A percentile compares a stretch with the other conserved stretches of the same genome.
These are phyloP conservation scores for Drosophila buzzatii DNA, from an alignment of 2,888 invertebrate genomes.

Conservation along the genomic window DNA sequence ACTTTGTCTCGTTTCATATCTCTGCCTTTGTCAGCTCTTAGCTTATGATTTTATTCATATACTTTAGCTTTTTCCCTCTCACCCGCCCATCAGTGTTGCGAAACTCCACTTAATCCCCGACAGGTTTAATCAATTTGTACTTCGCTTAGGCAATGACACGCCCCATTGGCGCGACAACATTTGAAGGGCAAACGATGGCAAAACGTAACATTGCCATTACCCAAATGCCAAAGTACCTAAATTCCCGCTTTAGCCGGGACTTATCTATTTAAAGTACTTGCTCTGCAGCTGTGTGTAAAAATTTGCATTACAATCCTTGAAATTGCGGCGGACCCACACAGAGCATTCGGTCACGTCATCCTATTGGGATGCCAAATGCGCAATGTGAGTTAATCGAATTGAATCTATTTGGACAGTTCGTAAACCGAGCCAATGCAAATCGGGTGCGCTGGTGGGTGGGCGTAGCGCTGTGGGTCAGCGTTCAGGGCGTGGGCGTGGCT, in stretches of 20 bases:
- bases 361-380: constrained; percentile 29
- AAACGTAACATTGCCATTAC: neutral
- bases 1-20: neutral
- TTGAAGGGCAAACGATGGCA: neutral
- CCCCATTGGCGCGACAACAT: constrained; percentile 8
- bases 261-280: constrained; percentile 15
- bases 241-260: constrained; percentile 8
- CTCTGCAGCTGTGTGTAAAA: neutral
- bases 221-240: neutral
- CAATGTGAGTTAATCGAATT: constrained; percentile 73
- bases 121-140: constrained; percentile 10
- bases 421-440: constrained; percentile 8
- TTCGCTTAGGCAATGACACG: constrained; percentile 7
- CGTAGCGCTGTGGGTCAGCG: constrained; percentile 5
- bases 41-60: neutral
- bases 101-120: neutral
- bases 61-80: neutral
- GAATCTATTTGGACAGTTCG: constrained; percentile 62
- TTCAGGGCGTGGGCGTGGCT: neutral
- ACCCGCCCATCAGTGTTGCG: neutral
- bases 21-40: neutral
- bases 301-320: constrained; percentile 22
- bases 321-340: constrained; percentile 4
- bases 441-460: neutral
- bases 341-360: constrained; percentile 59